A percentile compares a stretch with the other conserved stretches of the same genome.
These are phyloP conservation scores for Corythoichthys haematopterus DNA, from an alignment of 2,113 vertebrate species.

Conservation along the genomic window DNA sequence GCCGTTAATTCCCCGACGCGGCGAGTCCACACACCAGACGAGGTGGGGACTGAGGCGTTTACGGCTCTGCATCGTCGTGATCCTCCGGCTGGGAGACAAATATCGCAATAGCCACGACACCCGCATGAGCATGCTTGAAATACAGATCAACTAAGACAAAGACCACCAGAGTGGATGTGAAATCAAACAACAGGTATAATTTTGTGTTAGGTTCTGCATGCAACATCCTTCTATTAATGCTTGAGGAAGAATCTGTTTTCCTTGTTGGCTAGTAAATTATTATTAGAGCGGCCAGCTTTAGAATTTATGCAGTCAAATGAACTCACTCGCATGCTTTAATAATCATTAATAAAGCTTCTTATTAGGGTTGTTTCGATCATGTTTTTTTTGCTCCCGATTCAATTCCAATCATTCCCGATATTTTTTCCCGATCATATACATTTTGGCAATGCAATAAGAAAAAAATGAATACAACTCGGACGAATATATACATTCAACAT, in stretches of 20 bases:
- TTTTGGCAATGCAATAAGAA: too few relatives aligned
- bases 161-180: slow-evolving; percentile 18
- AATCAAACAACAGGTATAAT: slow-evolving; percentile 47
- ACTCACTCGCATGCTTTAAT: not conserved
- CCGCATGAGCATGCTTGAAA: slow-evolving; percentile 16
- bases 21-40: slow-evolving; percentile 43
- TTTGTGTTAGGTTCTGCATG: slow-evolving; percentile 40
- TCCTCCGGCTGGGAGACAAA: slow-evolving; percentile 59
- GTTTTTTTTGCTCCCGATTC: too few relatives aligned
- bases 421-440: too few relatives aligned
- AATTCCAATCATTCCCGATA: too few relatives aligned
- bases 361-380: too few relatives aligned
- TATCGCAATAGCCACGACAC: slow-evolving; percentile 49
- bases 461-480: too few relatives aligned
- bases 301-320: not conserved
- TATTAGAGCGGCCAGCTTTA: not conserved
- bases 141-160: slow-evolving; percentile 12
- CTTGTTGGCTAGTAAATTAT: not conserved
- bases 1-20: slow-evolving; percentile 60
- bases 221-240: slow-evolving; percentile 40
- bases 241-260: slow-evolving; percentile 33
- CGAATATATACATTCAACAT: too few relatives aligned
- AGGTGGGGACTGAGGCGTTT: slow-evolving; percentile 47
- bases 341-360: too few relatives aligned
- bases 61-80: slow-evolving; percentile 53